Percentiles rank a stretch among this genome's conserved stretches.
Evolutionary conservation across 2,888 invertebrate genomes (phyloP).

Genomic region (Phortica magna): DNA sequence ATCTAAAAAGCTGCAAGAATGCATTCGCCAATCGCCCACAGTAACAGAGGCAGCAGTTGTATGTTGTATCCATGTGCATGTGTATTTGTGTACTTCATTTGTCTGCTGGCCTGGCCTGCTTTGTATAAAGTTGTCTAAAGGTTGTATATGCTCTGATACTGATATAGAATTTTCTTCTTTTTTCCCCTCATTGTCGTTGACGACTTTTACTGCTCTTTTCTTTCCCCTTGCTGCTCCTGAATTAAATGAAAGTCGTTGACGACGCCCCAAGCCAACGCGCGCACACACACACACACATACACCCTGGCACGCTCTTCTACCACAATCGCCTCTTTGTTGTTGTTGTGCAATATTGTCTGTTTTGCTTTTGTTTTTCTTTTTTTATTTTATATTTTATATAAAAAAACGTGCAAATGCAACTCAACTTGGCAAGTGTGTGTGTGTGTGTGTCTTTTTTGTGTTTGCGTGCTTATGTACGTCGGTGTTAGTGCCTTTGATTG

Average conservation of each 20-base stretch:
- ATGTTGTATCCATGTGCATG: neutral
- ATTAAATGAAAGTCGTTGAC: neutral
- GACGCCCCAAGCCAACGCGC: constrained; percentile 9
- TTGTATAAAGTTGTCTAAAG: neutral
- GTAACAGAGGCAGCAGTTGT: too few species aligned
- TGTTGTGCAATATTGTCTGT: constrained; percentile 1
- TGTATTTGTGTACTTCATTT: neutral
- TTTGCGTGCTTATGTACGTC: neutral
- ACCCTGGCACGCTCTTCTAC: neutral
- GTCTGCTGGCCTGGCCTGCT: neutral
- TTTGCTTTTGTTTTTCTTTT: constrained; percentile 1
- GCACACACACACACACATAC: neutral
- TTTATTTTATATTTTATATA: neutral
- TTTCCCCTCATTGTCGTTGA: constrained; percentile 25
- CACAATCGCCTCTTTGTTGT: constrained; percentile 1
- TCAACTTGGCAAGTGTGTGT: neutral
- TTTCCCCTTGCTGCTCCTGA: constrained; percentile 15
- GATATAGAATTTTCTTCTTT: constrained; percentile 35
- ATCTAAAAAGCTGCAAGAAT: neutral
- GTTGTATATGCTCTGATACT: constrained; percentile 28
- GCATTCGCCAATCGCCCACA: neutral
- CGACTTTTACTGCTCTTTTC: constrained; percentile 21
- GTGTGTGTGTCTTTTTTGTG: neutral
- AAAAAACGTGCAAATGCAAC: constrained; percentile 18
- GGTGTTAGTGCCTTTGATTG: neutral